Evolutionary conservation across 2,113 vertebrate genomes (phyloP).

Genomic region (Origma solitaria): DNA sequence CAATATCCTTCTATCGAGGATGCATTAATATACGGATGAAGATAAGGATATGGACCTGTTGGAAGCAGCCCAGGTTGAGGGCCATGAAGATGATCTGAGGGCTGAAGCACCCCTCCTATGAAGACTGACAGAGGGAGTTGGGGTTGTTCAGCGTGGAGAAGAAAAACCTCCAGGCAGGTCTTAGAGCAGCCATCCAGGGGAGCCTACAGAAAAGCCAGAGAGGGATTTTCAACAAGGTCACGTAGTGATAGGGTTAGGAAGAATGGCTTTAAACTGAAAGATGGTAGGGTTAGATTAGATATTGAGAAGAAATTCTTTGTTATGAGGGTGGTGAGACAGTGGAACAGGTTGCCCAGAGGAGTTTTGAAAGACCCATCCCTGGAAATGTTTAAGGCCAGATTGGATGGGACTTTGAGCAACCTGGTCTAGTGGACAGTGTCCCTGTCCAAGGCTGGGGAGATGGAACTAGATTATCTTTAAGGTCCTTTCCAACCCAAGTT

Average conservation of each 20-base stretch:
- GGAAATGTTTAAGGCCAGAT: background rate
- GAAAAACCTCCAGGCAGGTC: background rate
- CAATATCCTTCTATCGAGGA: background rate
- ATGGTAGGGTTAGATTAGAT: background rate
- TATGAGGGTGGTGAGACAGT: background rate
- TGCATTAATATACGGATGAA: background rate
- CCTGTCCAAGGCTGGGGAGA: background rate
- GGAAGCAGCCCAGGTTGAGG: background rate
- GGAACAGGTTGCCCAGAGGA: background rate
- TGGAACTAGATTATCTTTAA: background rate
- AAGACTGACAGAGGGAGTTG: background rate
- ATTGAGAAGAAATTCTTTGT: background rate
- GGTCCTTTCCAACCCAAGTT: background rate
- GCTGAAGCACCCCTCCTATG: background rate
- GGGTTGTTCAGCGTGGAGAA: background rate
- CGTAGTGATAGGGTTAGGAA: background rate
- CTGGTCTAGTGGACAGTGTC: too few relatives aligned
- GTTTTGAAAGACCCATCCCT: background rate
- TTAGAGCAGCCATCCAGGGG: background rate
- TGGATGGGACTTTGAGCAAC: background rate
- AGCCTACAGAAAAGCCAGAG: background rate
- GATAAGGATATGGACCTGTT: background rate
- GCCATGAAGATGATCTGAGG: background rate
- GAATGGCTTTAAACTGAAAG: background rate
- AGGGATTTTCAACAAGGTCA: background rate